Evolutionary conservation across 1,140 invertebrate species (phyloP), one percentile per base, ranked within the genome.

Genomic region (Magallana gigas): DNA sequence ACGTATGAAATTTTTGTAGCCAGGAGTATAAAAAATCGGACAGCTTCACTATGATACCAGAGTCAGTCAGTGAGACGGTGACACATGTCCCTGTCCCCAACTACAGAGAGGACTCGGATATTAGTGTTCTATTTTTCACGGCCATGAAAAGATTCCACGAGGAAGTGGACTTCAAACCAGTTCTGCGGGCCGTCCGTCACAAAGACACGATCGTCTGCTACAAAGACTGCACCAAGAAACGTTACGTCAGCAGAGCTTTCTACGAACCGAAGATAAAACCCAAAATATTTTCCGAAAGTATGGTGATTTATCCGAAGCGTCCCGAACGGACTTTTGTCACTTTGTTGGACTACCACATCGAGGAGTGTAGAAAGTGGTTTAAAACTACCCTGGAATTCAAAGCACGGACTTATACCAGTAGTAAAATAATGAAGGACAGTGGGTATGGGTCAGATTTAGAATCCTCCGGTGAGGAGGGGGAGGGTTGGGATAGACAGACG

Each of bases 361-460:
- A 93, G 58, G 90, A 90, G 82, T 91, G 91, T 85, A 80, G 91
- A 48, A 89, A 91, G 57, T 92, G 92, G 92, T 93, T 91, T 84
- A 91, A 92, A 62, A 92, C 92, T 7, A 90, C 87, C 57, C 48
- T 93, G 88, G 92, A 93, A 76, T 87, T 93, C 36, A 92, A 91
- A 82, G 91, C 92, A 16, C 88, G 86, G 84, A 90, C 90, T 11
- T 92, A 91, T 89, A 91, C 90, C 9, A 90, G 91, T 1, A 86
- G 87, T 1, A 87, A 86, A 88, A 90, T 85, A 0, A 87, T 85
- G 29, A 85, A 84, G 48, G 87, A 84, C 5, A 85, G 84, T 58
- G 36, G 62, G 7, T 57, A 68, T 9, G 80, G 80, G 8, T 59
- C 88, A 7, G 62, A 56, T 12, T 76, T 60, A 60, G 71, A 86